Evolutionary conservation across 1,140 invertebrate genomes (phyloP).

Genomic region (Drosophila sechellia): DNA sequence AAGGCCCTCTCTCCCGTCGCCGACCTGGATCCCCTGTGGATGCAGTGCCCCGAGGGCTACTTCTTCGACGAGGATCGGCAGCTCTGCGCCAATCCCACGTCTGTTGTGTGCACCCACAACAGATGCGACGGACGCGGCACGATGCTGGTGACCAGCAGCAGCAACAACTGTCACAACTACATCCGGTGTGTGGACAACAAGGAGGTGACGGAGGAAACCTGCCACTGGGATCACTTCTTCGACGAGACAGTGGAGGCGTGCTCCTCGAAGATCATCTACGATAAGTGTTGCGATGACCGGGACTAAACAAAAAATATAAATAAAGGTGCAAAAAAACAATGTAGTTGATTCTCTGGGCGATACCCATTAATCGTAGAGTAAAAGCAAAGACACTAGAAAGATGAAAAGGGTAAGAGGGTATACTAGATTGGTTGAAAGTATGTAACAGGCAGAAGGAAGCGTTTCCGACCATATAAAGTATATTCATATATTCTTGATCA

Average conservation of each 20-base stretch:
- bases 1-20: slow-evolving; percentile 22
- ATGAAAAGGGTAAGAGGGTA: too few species aligned
- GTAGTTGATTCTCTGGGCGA: not conserved
- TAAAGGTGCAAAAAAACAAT: slow-evolving; percentile 3
- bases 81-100: slow-evolving; percentile 38
- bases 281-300: slow-evolving; percentile 62
- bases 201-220: slow-evolving; percentile 36
- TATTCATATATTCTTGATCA: too few species aligned
- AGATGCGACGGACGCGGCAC: slow-evolving; percentile 77
- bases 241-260: slow-evolving; percentile 62
- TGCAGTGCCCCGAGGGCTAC: slow-evolving; percentile 60
- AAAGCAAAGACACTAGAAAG: too few species aligned
- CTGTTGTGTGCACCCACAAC: slow-evolving; percentile 63
- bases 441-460: too few species aligned
- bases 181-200: slow-evolving; percentile 55
- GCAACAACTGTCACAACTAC: slow-evolving; percentile 70
- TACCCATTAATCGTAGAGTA: not conserved
- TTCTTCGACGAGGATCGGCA: slow-evolving; percentile 53
- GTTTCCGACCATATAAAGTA: too few species aligned
- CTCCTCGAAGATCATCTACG: slow-evolving; percentile 56
- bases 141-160: slow-evolving; percentile 59
- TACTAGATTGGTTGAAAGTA: too few species aligned
- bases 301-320: slow-evolving; percentile 27
- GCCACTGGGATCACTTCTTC: slow-evolving; percentile 69
- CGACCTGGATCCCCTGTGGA: slow-evolving; percentile 62